Conservation (phyloP, 92 coral and sea anemone genomes). For the Bergia sp. region DNA sequence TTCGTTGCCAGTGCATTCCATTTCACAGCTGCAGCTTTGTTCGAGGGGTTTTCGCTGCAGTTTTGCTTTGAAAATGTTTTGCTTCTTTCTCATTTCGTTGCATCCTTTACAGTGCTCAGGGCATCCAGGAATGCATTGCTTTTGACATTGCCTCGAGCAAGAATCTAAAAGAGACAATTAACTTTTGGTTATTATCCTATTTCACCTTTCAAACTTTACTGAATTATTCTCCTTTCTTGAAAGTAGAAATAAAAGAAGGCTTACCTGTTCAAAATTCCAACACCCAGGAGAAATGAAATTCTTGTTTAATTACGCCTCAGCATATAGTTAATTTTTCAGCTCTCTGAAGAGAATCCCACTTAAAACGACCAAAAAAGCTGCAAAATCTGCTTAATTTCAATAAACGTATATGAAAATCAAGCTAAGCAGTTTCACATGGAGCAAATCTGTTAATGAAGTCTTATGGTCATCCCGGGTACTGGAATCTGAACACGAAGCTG, state of each 20-base stretch:
- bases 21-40: conserved; percentile 73
- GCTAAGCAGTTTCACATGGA: background rate
- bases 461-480: conserved; percentile 26
- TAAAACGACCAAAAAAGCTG: background rate
- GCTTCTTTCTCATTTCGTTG: conserved; percentile 29
- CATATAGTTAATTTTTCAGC: background rate
- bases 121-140: conserved; percentile 25
- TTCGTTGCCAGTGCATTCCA: conserved; percentile 68
- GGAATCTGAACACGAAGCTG: conserved; percentile 15
- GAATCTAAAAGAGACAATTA: conserved; percentile 5
- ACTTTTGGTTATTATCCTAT: background rate
- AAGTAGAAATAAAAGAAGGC: background rate
- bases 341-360: background rate
- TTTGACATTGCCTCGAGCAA: conserved; percentile 22
- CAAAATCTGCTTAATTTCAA: background rate
- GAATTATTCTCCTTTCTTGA: background rate
- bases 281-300: conserved; percentile 32
- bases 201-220: background rate
- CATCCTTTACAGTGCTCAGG: conserved; percentile 40
- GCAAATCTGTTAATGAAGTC: background rate
- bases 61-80: conserved; percentile 1
- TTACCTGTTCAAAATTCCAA: conserved; percentile 44
- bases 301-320: background rate
- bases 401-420: background rate
- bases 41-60: background rate